phyloP scores from a whole-genome alignment of 2,888 invertebrate species.

The Drosophila recens region DNA sequence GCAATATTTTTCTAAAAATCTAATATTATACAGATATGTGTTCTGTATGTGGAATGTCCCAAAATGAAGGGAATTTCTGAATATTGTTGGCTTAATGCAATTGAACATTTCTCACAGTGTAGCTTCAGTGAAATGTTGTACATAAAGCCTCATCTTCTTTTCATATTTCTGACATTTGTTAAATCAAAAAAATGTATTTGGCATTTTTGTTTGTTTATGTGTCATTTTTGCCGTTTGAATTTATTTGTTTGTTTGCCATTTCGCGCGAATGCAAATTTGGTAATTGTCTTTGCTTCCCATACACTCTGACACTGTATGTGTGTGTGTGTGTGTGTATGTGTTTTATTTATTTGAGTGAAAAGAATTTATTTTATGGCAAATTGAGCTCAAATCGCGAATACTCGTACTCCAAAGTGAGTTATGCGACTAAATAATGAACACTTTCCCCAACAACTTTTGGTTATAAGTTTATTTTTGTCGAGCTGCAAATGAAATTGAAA shows the following conservation, averaged over 20 bases:
- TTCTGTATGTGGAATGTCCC: no score
- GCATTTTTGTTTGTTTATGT: slow-evolving; percentile 61
- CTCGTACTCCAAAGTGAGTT: slow-evolving; percentile 42
- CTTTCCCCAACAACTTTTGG: slow-evolving; percentile 33
- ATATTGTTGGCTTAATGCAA: no score
- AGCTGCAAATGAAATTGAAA: slow-evolving; percentile 2
- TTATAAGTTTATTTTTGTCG: slow-evolving; percentile 6
- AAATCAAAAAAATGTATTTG: slow-evolving; percentile 77
- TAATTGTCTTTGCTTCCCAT: slow-evolving; percentile 60
- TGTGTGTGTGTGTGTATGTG: slow-evolving; percentile 29
- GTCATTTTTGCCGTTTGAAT: slow-evolving; percentile 72
- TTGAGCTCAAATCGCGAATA: slow-evolving; percentile 55
- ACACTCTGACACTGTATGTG: neutral
- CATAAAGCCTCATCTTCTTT: slow-evolving; percentile 63
- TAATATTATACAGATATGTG: no score
- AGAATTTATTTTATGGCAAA: slow-evolving; percentile 67
- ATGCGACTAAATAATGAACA: slow-evolving; percentile 56
- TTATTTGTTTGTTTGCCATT: slow-evolving; percentile 78
- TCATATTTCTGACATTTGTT: slow-evolving; percentile 75
- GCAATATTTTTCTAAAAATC: no score
- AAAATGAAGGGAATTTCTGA: no score
- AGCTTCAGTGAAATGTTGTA: slow-evolving; percentile 55
- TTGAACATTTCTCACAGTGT: slow-evolving; percentile 51
- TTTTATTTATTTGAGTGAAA: slow-evolving; percentile 67
- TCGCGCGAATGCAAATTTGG: slow-evolving; percentile 74